phyloP scores from a whole-genome alignment of 2,113 vertebrate species.

The Asarcornis scutulata region DNA sequence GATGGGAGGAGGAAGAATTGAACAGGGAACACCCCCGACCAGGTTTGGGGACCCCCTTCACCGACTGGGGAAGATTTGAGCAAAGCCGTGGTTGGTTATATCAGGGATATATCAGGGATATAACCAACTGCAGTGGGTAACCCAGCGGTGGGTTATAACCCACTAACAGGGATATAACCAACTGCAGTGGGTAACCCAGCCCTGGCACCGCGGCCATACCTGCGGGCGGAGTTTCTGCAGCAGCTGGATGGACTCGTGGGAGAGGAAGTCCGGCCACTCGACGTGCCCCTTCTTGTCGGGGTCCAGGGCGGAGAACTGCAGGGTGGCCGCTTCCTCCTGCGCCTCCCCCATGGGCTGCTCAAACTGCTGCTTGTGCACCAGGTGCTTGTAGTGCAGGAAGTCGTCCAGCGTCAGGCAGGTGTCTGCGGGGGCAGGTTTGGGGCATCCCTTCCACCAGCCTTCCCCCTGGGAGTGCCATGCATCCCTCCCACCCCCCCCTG shows the following conservation, averaged over 20 bases:
- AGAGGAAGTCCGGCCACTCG: conserved; percentile 94
- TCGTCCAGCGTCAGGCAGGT: conserved; percentile 90
- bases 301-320: conserved; percentile 90
- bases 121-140: too few relatives aligned
- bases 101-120: too few relatives aligned
- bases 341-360: conserved; percentile 84
- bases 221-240: conserved; percentile 88
- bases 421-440: conserved; percentile 70
- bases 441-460: neutral
- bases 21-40: neutral
- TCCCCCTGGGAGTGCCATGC: neutral
- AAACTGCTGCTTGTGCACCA: conserved; percentile 88
- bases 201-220: conserved; percentile 64
- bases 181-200: neutral
- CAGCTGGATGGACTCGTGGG: conserved; percentile 89
- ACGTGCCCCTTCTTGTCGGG: conserved; percentile 89
- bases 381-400: conserved; percentile 92
- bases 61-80: neutral
- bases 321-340: conserved; percentile 88
- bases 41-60: neutral
- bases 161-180: too few relatives aligned
- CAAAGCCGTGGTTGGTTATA: neutral
- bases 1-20: neutral
- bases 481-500: neutral
- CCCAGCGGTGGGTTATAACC: too few relatives aligned